Evolutionary conservation across 2,888 invertebrate species (phyloP), one percentile per base, ranked within the genome.

Genomic region (Gymnosoma rotundatum): DNA sequence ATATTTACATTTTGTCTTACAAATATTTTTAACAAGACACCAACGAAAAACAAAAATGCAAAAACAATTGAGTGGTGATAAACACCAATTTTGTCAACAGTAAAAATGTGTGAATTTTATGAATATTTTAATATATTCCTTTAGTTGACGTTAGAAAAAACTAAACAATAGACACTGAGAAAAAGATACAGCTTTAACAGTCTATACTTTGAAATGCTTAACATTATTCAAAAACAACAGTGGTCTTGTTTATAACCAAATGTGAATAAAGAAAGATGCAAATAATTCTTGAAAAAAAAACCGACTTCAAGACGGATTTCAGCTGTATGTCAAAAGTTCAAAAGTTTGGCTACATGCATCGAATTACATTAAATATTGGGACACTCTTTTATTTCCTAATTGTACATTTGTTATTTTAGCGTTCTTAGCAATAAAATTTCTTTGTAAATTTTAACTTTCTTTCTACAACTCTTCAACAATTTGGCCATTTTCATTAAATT

Each of bases 51-150:
- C n/a, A 70, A 58, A 25, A 45, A 60, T 10, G 45, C 32, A 21
- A 58, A 60, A 52, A 72, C 38, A 64, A 61, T 36, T 81, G 67
- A 66, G 74, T 78, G 73, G 70, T 78, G 69, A 81, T 73, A 74
- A 52, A 74, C 18, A 45, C 20, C 60, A 82, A 66, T 72, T 82
- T 81, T 67, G 82, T 79, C 78, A 82, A 82, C 81, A 69, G 80
- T 80, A 83, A 76, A 76, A 76, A 69, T 70, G 60, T 54, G 52
- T 66, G 63, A 36, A 70, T 52, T 70, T 75, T 14, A 14, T 14
- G 4, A 42, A 42, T 42, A 42, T 42, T 42, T 42, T 12, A 42
- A 4, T 12, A 14, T 42, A 2, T 42, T 42, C 42, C 14, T 42
- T 42, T 12, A n/a, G 52, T 42, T 61, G 20, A 7, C 48, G 58